A percentile compares a stretch with the other conserved stretches of the same genome.
Conservation (phyloP, 1,140 invertebrate species). For the Bombus terrestris region DNA sequence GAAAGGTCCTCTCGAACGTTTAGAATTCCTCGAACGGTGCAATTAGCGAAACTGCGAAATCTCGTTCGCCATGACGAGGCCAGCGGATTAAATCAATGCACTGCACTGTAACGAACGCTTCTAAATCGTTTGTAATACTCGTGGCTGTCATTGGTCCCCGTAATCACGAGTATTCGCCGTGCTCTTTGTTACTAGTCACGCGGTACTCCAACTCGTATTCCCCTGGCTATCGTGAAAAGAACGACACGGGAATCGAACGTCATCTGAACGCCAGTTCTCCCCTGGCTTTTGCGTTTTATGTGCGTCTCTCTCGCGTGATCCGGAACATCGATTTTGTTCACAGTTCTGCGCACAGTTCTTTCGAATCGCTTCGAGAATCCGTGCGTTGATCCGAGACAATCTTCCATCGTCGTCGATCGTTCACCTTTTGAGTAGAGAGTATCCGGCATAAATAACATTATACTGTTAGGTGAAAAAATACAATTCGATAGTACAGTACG, state of each 20-base stretch:
- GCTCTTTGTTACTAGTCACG: neutral
- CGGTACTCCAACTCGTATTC: neutral
- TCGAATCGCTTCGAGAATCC: neutral
- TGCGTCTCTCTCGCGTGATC: neutral
- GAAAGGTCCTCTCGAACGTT: neutral
- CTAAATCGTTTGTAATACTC: conserved; percentile 17
- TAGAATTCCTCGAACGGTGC: neutral
- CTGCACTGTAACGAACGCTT: conserved; percentile 17
- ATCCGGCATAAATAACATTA: neutral
- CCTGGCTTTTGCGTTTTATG: neutral
- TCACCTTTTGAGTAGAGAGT: neutral
- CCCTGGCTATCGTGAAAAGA: conserved; percentile 20
- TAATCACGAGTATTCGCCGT: conserved; percentile 29
- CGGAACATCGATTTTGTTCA: neutral
- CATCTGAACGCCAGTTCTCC: neutral
- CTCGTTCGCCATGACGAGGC: neutral
- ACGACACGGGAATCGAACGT: conserved; percentile 19
- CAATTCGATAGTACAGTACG: no score
- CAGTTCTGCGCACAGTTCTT: neutral
- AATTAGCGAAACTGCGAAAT: conserved; percentile 15
- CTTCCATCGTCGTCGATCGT: neutral
- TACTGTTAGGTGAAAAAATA: no score
- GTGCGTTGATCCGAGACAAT: neutral
- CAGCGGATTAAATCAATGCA: conserved; percentile 12
- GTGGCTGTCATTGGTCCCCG: conserved; percentile 10